Evolutionary conservation across 2,888 invertebrate species (phyloP).

Genomic region (Drosophila atroscutellata): DNA sequence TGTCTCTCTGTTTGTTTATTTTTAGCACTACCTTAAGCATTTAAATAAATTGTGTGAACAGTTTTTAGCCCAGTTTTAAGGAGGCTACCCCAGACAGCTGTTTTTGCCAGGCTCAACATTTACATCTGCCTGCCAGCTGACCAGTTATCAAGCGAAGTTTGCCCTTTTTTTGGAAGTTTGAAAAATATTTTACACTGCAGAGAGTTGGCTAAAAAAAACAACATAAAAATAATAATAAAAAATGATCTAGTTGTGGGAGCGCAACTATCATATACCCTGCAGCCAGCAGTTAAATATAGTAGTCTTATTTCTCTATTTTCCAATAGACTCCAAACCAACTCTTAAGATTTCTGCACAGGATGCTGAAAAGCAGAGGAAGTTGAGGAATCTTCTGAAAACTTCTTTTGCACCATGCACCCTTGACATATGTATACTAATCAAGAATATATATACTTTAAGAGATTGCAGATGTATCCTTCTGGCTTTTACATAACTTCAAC

Average conservation of each 20-base stretch:
- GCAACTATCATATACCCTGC: background rate
- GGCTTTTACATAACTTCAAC: background rate
- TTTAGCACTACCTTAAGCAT: background rate
- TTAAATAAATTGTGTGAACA: slow-evolving; percentile 23
- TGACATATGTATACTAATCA: background rate
- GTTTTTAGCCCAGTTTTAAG: slow-evolving; percentile 15
- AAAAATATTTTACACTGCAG: slow-evolving; percentile 52
- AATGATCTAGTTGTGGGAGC: background rate
- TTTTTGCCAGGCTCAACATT: slow-evolving; percentile 15
- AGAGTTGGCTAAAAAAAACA: slow-evolving; percentile 15
- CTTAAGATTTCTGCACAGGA: background rate
- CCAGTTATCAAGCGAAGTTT: background rate
- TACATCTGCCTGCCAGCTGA: slow-evolving; percentile 12
- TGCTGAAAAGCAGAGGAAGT: background rate
- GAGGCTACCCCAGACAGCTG: slow-evolving; percentile 13
- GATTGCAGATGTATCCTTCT: background rate
- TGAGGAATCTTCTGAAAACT: background rate
- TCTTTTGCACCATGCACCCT: background rate
- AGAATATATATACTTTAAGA: background rate
- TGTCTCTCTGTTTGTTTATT: background rate
- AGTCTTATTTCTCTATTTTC: background rate
- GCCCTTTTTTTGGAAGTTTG: slow-evolving; percentile 36
- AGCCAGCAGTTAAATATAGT: background rate
- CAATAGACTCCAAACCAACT: background rate
- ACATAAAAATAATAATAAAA: background rate